Evolutionary conservation across 1,140 invertebrate species (phyloP).

Genomic region (Bombus difficillimus): DNA sequence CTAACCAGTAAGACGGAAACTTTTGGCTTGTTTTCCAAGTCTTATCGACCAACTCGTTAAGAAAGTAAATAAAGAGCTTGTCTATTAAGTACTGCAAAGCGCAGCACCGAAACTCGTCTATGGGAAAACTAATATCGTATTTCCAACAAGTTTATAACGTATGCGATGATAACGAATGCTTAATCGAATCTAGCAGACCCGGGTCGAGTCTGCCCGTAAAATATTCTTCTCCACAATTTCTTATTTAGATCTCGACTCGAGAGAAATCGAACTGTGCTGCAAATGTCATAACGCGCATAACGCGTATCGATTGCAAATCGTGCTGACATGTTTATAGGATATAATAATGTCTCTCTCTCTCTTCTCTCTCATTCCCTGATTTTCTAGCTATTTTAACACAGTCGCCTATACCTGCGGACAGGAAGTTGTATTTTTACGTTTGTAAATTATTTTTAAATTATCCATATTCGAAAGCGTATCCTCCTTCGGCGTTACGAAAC

Average conservation of each 20-base stretch:
- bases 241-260: neutral
- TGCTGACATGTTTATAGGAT: too few relatives aligned
- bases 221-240: neutral
- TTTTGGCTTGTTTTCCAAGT: neutral
- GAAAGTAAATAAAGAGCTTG: conserved; percentile 24
- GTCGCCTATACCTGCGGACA: too few relatives aligned
- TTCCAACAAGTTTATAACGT: conserved; percentile 24
- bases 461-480: too few relatives aligned
- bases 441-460: too few relatives aligned
- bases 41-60: conserved; percentile 31
- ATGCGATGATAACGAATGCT: conserved; percentile 16
- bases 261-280: neutral
- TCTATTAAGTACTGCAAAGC: neutral
- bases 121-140: neutral
- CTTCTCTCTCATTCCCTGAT: too few relatives aligned
- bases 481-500: too few relatives aligned
- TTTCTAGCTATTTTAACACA: too few relatives aligned
- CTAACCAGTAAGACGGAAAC: conserved; percentile 10
- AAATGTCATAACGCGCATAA: neutral
- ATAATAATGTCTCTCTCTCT: too few relatives aligned
- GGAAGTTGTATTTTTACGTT: too few relatives aligned
- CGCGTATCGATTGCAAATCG: too few relatives aligned
- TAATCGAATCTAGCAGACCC: neutral
- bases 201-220: neutral
- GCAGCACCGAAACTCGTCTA: neutral